These are phyloP conservation scores for Oncorhynchus kisutch DNA, from an alignment of 2,113 vertebrate species.

Conservation along the genomic window DNA sequence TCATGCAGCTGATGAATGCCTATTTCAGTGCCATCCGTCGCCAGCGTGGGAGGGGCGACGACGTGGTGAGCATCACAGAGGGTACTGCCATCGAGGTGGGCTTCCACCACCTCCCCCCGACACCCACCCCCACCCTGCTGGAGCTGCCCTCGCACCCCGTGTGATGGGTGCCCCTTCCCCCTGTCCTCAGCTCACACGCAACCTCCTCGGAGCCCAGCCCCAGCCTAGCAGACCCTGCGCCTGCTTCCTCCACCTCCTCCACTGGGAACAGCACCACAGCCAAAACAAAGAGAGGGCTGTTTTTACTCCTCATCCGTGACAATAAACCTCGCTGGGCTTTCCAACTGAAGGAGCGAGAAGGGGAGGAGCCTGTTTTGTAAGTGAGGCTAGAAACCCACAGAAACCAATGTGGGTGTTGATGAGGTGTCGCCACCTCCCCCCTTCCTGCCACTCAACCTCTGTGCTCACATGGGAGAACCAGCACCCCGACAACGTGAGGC, in stretches of 20 bases:
- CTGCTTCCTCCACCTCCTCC: slow-evolving; percentile 39
- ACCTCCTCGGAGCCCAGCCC: slow-evolving; percentile 41
- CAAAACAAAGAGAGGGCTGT: slow-evolving; percentile 71
- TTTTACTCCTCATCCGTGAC: slow-evolving; percentile 65
- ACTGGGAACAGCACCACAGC: slow-evolving; percentile 59
- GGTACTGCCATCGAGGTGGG: slow-evolving; percentile 40
- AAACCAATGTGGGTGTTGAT: slow-evolving; percentile 58
- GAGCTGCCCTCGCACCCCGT: slow-evolving; percentile 75
- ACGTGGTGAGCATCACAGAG: slow-evolving; percentile 51
- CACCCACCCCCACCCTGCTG: slow-evolving; percentile 58
- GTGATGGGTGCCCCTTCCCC: slow-evolving; percentile 47
- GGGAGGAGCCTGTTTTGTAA: slow-evolving; percentile 52
- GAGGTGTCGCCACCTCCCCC: slow-evolving; percentile 46
- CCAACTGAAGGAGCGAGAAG: slow-evolving; percentile 56
- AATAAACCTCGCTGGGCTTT: slow-evolving; percentile 63
- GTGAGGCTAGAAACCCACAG: slow-evolving; percentile 54
- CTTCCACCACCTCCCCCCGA: slow-evolving; percentile 49
- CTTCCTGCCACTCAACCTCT: no score
- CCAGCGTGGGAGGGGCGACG: slow-evolving; percentile 67
- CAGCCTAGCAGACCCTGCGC: slow-evolving; percentile 36
- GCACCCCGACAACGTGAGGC: slow-evolving; percentile 48
- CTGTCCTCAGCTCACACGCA: slow-evolving; percentile 6
- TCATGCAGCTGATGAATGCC: slow-evolving; percentile 89
- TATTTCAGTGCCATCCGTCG: slow-evolving; percentile 81
- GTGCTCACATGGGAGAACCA: slow-evolving; percentile 33